Base-by-base conservation (phyloP, 2,888 invertebrate genomes). In the Hirtodrosophila alboralis region DNA sequence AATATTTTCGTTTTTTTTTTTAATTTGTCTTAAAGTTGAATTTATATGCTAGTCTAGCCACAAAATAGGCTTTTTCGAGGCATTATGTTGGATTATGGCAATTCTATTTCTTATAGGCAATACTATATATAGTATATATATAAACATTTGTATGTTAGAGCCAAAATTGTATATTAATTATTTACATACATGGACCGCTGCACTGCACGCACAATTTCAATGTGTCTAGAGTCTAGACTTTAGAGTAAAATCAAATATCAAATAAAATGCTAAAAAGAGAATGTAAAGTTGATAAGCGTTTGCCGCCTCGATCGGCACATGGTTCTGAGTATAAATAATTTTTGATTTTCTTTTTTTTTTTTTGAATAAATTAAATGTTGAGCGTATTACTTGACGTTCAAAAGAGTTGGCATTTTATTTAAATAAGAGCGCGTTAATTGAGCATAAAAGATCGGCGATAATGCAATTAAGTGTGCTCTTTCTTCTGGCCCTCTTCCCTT, bases 371-470 rank as follows among this genome's bases (percentile, higher is more conserved):
- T 10, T n/a, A 51, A 64, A 41, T 14, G n/a, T 10, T 18, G n/a
- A n/a, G 16, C 14, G 4, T 6, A 9, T 33, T 38, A 6, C 7
- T 31, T 38, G 38, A 26, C 18, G 48, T 31, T 33, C 10, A 59
- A 66, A n/a, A 54, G 53, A 57, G 75, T 18, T 61, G 14, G 18
- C 41, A 23, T 10, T 45, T 52, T 41, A 51, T 75, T 52, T 43
- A 44, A 28, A 30, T 48, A 53, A 73, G 58, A 66, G 62, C 27
- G 30, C 56, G 58, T 31, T 76, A 76, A 77, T 76, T 84, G 74
- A 49, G 56, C 73, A 43, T 76, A 47, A 56, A 51, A 51, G 84
- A 77, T 83, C n/a, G 1, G 43, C 36, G 62, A 60, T 79, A 76
- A 79, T 53, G 67, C 36, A 38, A 40, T 21, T 5, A 28, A 16